phyloP scores from a whole-genome alignment of 2,113 vertebrate species.

The Istiophorus platypterus region DNA sequence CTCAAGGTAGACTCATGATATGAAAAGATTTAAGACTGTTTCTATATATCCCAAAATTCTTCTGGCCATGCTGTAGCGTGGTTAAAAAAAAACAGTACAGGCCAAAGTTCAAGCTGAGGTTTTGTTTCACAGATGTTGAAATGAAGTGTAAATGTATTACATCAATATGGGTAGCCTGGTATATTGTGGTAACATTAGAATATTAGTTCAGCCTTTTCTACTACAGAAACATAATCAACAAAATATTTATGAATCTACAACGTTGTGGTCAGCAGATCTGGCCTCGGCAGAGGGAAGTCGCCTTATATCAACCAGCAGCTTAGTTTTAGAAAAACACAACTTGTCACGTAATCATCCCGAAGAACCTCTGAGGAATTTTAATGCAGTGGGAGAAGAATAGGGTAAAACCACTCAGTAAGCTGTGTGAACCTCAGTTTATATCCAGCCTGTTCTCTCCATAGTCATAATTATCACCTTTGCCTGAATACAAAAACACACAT shows the following conservation, averaged over 20 bases:
- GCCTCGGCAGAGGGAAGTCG: slow-evolving; percentile 44
- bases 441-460: slow-evolving; percentile 52
- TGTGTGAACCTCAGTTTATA: slow-evolving; percentile 54
- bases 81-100: neutral
- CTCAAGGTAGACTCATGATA: slow-evolving; percentile 18
- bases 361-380: slow-evolving; percentile 76
- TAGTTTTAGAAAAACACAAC: slow-evolving; percentile 80
- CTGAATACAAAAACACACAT: slow-evolving; percentile 7
- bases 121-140: slow-evolving; percentile 69
- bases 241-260: slow-evolving; percentile 63
- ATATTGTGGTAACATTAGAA: slow-evolving; percentile 34
- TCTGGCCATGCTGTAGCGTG: neutral
- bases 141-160: slow-evolving; percentile 57
- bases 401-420: slow-evolving; percentile 72
- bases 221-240: slow-evolving; percentile 52
- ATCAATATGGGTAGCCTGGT: slow-evolving; percentile 52
- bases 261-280: slow-evolving; percentile 67
- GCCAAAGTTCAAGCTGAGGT: slow-evolving; percentile 49
- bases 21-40: slow-evolving; percentile 18
- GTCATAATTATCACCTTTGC: slow-evolving; percentile 60
- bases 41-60: slow-evolving; percentile 25
- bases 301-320: slow-evolving; percentile 75
- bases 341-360: slow-evolving; percentile 75
- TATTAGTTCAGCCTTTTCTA: slow-evolving; percentile 59
- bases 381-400: slow-evolving; percentile 68